phyloP scores from a whole-genome alignment of 1,140 invertebrate species.

The Sipha flava region DNA sequence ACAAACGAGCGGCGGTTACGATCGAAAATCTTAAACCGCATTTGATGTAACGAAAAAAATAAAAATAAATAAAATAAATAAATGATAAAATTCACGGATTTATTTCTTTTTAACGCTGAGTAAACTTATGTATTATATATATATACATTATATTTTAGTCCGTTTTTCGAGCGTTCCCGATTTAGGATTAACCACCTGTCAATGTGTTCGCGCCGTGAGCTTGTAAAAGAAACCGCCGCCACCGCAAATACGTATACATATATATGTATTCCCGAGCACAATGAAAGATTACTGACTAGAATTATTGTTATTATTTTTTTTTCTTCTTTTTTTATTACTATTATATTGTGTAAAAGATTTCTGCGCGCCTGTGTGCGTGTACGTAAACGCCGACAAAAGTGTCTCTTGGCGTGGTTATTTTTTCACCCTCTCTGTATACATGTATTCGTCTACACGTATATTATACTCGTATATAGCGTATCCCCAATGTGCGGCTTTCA shows the following conservation, averaged over 20 bases:
- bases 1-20: background rate
- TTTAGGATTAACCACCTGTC: conserved; percentile 26
- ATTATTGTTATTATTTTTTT: conserved; percentile 40
- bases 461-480: background rate
- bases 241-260: background rate
- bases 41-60: too few species aligned
- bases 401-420: conserved; percentile 2
- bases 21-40: background rate
- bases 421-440: background rate
- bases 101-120: background rate
- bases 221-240: conserved; percentile 29
- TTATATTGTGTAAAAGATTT: conserved; percentile 28
- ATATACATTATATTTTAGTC: background rate
- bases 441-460: background rate
- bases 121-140: background rate
- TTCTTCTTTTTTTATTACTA: conserved; percentile 40
- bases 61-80: too few species aligned
- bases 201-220: background rate
- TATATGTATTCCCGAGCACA: background rate
- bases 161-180: background rate
- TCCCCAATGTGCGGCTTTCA: conserved; percentile 19
- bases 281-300: conserved; percentile 18
- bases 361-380: background rate
- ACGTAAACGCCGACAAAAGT: conserved; percentile 23
- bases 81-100: background rate